A percentile compares a stretch with the other conserved stretches of the same genome.
phyloP scores from a whole-genome alignment of 2,113 vertebrate genomes.

The Labeo catla region DNA sequence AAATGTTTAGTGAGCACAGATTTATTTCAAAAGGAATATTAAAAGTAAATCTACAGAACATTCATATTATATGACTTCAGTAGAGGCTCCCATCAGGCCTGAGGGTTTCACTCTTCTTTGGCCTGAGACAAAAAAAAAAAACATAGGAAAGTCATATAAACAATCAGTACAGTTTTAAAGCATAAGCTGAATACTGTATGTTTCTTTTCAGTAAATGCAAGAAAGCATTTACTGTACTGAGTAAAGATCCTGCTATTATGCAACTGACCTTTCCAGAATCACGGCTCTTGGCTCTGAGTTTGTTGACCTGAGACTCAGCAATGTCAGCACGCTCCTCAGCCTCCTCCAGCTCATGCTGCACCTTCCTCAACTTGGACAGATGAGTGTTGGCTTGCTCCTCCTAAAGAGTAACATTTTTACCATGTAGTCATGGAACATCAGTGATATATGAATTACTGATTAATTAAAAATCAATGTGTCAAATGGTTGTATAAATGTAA shows the following conservation, averaged over 20 bases:
- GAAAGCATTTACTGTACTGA: not conserved
- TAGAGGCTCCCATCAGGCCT: not conserved
- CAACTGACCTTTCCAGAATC: not conserved
- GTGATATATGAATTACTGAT: no score
- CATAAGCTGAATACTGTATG: not conserved
- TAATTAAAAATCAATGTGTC: no score
- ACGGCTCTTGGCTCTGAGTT: no score
- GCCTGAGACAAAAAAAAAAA: constrained; percentile 15
- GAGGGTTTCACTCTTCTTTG: constrained; percentile 47
- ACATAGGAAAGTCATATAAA: not conserved
- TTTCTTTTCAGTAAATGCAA: not conserved
- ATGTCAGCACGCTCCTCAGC: constrained; percentile 84
- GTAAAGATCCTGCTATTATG: constrained; percentile 28
- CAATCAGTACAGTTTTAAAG: not conserved
- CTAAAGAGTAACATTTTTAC: constrained; percentile 51
- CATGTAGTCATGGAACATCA: no score
- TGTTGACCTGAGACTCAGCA: no score
- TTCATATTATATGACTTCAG: constrained; percentile 43
- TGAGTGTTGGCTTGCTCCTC: constrained; percentile 72
- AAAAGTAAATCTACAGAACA: not conserved
- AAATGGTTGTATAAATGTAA: not conserved
- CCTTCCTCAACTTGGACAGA: constrained; percentile 76
- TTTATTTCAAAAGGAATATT: constrained; percentile 29
- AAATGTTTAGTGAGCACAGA: constrained; percentile 1
- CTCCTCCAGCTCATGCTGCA: constrained; percentile 83